Conservation (phyloP, 2,888 invertebrate genomes). For the Drosophila anomelani region DNA sequence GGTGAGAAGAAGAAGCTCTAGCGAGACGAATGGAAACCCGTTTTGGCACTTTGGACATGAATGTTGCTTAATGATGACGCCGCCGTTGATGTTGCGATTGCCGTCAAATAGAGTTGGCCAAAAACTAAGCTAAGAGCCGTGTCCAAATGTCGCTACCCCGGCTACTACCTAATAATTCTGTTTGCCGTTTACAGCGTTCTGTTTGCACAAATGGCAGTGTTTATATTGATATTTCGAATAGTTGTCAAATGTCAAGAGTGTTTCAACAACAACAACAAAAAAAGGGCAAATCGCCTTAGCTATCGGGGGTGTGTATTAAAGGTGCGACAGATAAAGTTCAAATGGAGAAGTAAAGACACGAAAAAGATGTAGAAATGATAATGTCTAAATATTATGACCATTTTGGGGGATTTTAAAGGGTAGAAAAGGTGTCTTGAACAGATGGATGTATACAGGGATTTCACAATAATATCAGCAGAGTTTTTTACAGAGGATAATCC, state of each 20-base stretch:
- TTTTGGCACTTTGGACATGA: constrained; percentile 43
- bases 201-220: constrained; percentile 59
- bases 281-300: constrained; percentile 58
- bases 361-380: constrained; percentile 8
- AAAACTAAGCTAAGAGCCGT: constrained; percentile 57
- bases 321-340: constrained; percentile 39
- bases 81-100: constrained; percentile 36
- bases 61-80: constrained; percentile 41
- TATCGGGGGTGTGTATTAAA: not conserved
- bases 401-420: not conserved
- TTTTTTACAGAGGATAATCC: not conserved
- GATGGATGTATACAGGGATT: not conserved
- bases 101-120: constrained; percentile 72
- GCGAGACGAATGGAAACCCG: constrained; percentile 35
- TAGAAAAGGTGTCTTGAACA: not conserved
- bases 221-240: constrained; percentile 61
- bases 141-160: constrained; percentile 54
- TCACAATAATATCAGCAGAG: not conserved
- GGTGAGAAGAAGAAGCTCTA: constrained; percentile 62
- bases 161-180: constrained; percentile 70
- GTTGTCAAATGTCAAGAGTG: constrained; percentile 61
- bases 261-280: constrained; percentile 12
- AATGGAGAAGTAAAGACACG: not conserved
- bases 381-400: constrained; percentile 16
- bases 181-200: constrained; percentile 26